A percentile compares a stretch with the other conserved stretches of the same genome.
Conservation (phyloP, 2,797 vertebrate genomes). For the Crotalus adamanteus region DNA sequence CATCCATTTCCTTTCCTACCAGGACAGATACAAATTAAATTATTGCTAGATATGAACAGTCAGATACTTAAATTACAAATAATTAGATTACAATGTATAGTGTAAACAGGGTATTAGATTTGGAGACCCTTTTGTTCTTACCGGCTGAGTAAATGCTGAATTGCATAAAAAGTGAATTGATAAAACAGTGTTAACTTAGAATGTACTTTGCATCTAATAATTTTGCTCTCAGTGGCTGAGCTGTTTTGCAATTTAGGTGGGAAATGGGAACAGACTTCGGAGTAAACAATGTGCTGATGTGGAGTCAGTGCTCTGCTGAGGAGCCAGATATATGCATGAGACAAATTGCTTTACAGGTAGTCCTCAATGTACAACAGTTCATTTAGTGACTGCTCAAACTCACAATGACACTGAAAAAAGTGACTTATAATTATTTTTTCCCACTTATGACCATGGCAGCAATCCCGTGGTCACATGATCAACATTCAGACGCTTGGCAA, state of each 20-base stretch:
- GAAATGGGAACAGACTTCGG: not conserved
- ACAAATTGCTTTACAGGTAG: not conserved
- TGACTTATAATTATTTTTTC: not conserved
- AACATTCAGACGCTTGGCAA: not conserved
- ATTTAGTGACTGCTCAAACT: not conserved
- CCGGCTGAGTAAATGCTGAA: not conserved
- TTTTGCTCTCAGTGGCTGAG: rapidly evolving
- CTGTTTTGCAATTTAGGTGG: not conserved
- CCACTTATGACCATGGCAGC: not conserved
- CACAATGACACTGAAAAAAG: not conserved
- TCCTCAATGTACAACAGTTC: not conserved
- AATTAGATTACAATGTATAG: not conserved
- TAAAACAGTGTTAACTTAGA: not conserved
- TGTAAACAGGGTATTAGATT: not conserved
- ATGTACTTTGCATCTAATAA: not conserved
- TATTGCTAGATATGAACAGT: not conserved
- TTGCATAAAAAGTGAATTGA: not conserved
- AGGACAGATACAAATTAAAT: not conserved
- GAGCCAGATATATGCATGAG: not conserved
- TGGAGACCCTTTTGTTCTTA: not conserved
- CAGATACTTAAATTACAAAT: not conserved
- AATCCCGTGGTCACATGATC: not conserved
- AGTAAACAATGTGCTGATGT: not conserved
- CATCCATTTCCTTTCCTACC: not conserved
- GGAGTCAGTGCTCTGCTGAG: not conserved